phyloP scores from a whole-genome alignment of 2,797 vertebrate genomes.

The Anas capensis region DNA sequence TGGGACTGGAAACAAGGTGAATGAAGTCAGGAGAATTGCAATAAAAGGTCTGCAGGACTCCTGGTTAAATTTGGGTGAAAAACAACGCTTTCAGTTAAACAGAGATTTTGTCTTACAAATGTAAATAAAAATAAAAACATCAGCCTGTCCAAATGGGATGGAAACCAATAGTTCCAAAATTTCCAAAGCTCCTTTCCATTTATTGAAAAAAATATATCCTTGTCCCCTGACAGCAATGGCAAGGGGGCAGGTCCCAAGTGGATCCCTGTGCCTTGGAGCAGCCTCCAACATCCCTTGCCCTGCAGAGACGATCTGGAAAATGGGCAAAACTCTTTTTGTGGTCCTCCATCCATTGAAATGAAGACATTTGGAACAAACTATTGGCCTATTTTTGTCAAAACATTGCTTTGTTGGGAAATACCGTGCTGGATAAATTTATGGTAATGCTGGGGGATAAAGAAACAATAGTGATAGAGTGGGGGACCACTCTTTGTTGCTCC shows the following conservation, averaged over 20 bases:
- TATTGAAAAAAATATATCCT: neutral
- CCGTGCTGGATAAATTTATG: neutral
- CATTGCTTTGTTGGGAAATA: neutral
- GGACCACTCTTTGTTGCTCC: neutral
- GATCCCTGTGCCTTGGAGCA: neutral
- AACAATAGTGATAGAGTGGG: neutral
- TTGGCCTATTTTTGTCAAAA: neutral
- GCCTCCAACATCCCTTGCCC: neutral
- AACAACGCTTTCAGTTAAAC: neutral
- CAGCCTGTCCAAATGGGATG: neutral
- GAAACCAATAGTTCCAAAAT: neutral
- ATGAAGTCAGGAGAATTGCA: neutral
- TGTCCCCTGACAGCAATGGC: neutral
- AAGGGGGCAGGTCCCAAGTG: neutral
- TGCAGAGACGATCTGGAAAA: neutral
- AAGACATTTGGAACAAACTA: fast-evolving
- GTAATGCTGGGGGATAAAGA: neutral
- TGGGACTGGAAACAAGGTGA: neutral
- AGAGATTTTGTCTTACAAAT: neutral
- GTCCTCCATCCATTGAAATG: neutral
- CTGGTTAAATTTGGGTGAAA: neutral
- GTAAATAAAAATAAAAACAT: slow-evolving; percentile 40
- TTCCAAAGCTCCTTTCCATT: neutral
- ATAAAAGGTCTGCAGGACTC: neutral
- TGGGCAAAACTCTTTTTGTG: neutral